Conservation (phyloP, 2,113 vertebrate genomes). For the Ailuropoda melanoleuca region DNA sequence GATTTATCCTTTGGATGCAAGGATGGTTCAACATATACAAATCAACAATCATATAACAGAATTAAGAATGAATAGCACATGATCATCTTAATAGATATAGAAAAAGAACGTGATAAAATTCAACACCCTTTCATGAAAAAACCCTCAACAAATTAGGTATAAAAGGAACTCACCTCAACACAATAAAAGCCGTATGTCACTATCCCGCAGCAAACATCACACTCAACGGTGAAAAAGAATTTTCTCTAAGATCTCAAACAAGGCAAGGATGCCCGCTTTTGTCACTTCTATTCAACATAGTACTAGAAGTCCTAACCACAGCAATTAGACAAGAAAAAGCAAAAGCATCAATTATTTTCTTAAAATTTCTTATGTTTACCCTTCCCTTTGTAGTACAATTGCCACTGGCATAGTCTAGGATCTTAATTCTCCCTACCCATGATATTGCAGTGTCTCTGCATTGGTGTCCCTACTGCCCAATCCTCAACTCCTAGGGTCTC, state of each 20-base stretch:
- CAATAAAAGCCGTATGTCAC: not conserved
- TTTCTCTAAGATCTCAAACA: not conserved
- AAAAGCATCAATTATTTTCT: not conserved
- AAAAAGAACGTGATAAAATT: not conserved
- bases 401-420: no score
- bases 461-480: not conserved
- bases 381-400: not conserved
- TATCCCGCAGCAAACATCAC: not conserved
- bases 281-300: not conserved
- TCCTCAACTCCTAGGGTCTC: no score
- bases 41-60: not conserved
- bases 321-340: not conserved
- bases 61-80: not conserved
- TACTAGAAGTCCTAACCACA: not conserved
- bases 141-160: not conserved
- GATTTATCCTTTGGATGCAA: not conserved
- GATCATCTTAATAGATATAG: not conserved
- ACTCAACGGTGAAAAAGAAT: not conserved
- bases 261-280: not conserved
- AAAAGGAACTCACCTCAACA: not conserved
- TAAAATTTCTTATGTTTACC: not conserved
- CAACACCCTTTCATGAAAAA: not conserved
- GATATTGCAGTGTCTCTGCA: not conserved
- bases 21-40: not conserved
- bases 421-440: not conserved